These are phyloP conservation scores for Panagrolaimus sp. DNA, from an alignment of 1,140 invertebrate species.

Conservation along the genomic window DNA sequence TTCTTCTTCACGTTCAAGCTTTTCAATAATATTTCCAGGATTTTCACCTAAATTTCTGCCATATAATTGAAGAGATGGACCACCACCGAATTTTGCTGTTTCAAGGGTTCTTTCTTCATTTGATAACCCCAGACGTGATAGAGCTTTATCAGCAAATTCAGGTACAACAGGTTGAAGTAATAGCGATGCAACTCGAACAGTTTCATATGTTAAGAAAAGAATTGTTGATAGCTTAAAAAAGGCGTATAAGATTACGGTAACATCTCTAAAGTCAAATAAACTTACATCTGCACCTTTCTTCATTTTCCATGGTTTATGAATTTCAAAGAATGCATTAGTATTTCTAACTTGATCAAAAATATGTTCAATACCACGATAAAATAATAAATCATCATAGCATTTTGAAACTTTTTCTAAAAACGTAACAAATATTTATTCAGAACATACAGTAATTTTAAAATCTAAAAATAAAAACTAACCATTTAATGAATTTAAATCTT, in stretches of 20 bases:
- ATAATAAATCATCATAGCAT: conserved; percentile 73
- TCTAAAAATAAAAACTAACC: conserved; percentile 62
- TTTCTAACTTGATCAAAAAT: conserved; percentile 71
- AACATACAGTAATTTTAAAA: neutral
- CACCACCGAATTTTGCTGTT: conserved; percentile 31
- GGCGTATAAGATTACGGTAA: conserved; percentile 12
- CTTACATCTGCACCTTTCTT: conserved; percentile 61
- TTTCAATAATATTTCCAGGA: conserved; percentile 25
- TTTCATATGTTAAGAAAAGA: conserved; percentile 77
- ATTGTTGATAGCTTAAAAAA: conserved; percentile 68
- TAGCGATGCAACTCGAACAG: conserved; percentile 71
- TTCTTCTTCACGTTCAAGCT: conserved; percentile 27
- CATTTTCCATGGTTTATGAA: conserved; percentile 79
- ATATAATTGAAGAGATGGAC: conserved; percentile 32
- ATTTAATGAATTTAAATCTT: conserved; percentile 65
- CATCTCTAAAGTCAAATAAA: conserved; percentile 3
- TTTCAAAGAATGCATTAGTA: conserved; percentile 79
- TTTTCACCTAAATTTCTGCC: conserved; percentile 31
- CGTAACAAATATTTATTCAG: conserved; percentile 16
- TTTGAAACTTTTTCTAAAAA: conserved; percentile 57
- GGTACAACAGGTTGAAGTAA: conserved; percentile 80
- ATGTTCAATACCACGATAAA: conserved; percentile 76
- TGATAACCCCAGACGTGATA: conserved; percentile 29
- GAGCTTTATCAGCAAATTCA: conserved; percentile 48
- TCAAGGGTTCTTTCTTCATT: conserved; percentile 26